phyloP scores from a whole-genome alignment of 2,797 vertebrate species.

The Pristis pectinata region DNA sequence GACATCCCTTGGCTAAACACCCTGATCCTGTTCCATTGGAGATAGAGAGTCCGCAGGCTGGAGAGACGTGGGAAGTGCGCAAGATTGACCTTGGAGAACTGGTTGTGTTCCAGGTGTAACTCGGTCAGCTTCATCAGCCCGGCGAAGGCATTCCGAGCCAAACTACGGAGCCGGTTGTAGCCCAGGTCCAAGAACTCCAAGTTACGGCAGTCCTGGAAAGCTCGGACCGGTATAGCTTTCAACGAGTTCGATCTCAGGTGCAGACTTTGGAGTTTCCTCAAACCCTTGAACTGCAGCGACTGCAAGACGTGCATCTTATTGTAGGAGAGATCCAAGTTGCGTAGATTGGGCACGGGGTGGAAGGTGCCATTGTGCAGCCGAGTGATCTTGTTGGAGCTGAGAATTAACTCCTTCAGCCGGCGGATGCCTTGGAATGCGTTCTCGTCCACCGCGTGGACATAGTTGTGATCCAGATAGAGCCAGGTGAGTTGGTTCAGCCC shows the following conservation, averaged over 20 bases:
- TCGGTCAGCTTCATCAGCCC: conserved; percentile 90
- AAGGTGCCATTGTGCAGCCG: conserved; percentile 86
- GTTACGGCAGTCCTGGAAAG: conserved; percentile 93
- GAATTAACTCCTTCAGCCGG: conserved; percentile 89
- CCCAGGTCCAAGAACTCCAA: conserved; percentile 92
- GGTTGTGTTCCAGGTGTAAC: conserved; percentile 94
- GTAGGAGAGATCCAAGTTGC: conserved; percentile 92
- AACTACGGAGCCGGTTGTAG: conserved; percentile 87
- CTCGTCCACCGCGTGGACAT: conserved; percentile 80
- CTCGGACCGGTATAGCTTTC: conserved; percentile 80
- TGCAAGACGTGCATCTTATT: conserved; percentile 86
- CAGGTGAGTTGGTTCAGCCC: conserved; percentile 90
- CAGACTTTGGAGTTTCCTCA: conserved; percentile 85
- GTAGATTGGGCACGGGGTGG: conserved; percentile 82
- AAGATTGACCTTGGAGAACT: conserved; percentile 95
- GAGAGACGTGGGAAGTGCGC: conserved; percentile 90
- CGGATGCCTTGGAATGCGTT: conserved; percentile 87
- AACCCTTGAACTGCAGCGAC: conserved; percentile 80
- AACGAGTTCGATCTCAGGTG: conserved; percentile 90
- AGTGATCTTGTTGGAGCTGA: conserved; percentile 93
- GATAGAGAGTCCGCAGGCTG: conserved; percentile 83
- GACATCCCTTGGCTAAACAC: conserved; percentile 82
- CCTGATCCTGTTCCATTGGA: conserved; percentile 92
- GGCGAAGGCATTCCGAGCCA: conserved; percentile 88
- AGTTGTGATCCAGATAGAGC: conserved; percentile 97